Conservation (phyloP, 2,113 vertebrate species). For the Aythya baeri region DNA sequence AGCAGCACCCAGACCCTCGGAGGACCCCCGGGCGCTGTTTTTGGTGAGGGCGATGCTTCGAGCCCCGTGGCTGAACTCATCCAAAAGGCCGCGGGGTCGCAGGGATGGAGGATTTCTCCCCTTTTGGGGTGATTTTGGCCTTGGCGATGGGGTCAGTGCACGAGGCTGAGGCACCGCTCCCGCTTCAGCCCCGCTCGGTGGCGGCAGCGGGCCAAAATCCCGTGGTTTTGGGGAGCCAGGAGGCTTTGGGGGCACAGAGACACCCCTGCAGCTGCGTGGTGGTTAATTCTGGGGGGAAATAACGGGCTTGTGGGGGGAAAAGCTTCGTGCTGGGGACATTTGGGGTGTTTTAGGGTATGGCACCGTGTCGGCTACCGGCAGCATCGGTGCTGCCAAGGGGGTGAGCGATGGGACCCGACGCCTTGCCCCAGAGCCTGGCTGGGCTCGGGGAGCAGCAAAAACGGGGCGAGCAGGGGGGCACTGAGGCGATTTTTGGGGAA, state of each 20-base stretch:
- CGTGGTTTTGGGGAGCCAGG: background rate
- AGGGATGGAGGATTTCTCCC: background rate
- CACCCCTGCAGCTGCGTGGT: accelerated
- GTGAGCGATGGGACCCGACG: accelerated
- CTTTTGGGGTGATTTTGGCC: background rate
- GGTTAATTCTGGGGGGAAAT: background rate
- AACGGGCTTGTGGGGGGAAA: background rate
- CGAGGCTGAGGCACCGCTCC: background rate
- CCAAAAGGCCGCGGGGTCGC: accelerated
- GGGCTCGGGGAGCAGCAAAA: background rate
- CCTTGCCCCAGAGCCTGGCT: accelerated
- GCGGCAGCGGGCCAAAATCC: background rate
- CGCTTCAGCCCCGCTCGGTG: background rate
- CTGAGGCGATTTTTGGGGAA: background rate
- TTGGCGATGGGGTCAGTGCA: background rate
- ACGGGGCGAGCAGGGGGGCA: background rate
- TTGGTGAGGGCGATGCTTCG: background rate
- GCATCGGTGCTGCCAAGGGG: background rate
- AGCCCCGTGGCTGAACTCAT: accelerated
- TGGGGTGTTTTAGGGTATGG: accelerated
- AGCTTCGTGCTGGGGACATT: accelerated
- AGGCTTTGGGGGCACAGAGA: background rate
- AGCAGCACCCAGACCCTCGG: background rate
- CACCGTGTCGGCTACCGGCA: accelerated
- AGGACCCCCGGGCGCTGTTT: too few species aligned